Percentiles rank a stretch among this genome's conserved stretches.
phyloP scores from a whole-genome alignment of 2,113 vertebrate genomes.

The Labrus mixtus region DNA sequence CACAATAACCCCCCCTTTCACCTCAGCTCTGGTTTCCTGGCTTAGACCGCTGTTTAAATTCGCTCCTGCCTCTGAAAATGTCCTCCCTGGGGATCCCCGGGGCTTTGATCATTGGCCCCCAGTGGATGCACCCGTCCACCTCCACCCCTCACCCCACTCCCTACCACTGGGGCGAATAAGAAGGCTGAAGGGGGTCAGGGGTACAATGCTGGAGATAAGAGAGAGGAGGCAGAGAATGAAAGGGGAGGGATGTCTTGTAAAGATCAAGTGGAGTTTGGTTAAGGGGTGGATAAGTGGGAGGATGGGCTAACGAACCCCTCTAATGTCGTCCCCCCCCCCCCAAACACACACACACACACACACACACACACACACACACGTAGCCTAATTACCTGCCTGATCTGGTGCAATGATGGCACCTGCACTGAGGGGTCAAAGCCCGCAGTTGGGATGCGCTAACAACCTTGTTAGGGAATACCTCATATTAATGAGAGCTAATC shows the following conservation, averaged over 20 bases:
- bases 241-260: conserved; percentile 60
- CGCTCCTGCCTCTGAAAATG: conserved; percentile 60
- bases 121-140: conserved; percentile 47
- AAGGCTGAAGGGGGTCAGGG: conserved; percentile 57
- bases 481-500: conserved; percentile 71
- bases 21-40: conserved; percentile 66
- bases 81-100: conserved; percentile 66
- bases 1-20: conserved; percentile 64
- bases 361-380: conserved; percentile 45
- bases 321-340: conserved; percentile 35
- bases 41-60: conserved; percentile 69
- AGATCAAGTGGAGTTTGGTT: conserved; percentile 68
- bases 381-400: conserved; percentile 76
- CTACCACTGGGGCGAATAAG: conserved; percentile 32
- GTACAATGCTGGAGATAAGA: conserved; percentile 64
- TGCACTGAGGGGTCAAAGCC: conserved; percentile 53
- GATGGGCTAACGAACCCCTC: conserved; percentile 66
- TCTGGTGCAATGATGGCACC: conserved; percentile 62
- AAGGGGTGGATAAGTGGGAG: conserved; percentile 58
- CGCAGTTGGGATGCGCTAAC: conserved; percentile 46
- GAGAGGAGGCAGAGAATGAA: conserved; percentile 57
- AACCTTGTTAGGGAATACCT: conserved; percentile 71
- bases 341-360: conserved; percentile 24
- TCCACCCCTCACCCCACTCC: conserved; percentile 29
- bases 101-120: conserved; percentile 71